These are phyloP conservation scores for Sminthurides bifidus DNA, from an alignment of 1,140 invertebrate genomes.

Conservation along the genomic window DNA sequence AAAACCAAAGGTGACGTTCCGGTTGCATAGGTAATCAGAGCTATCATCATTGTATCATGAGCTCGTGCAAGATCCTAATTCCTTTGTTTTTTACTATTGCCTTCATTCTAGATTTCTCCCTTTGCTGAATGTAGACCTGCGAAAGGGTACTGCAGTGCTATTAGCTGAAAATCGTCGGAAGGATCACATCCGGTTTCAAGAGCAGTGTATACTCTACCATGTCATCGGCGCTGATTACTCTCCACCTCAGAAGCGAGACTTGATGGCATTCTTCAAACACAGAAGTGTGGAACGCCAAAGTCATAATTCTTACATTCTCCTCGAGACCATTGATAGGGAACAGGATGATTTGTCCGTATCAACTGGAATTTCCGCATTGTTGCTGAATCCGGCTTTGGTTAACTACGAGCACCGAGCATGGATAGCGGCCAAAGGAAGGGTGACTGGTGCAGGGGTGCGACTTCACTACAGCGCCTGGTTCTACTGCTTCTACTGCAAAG, in stretches of 20 bases:
- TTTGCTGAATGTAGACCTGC: not conserved
- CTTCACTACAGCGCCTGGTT: not conserved
- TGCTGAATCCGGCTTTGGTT: not conserved
- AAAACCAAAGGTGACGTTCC: too few relatives aligned
- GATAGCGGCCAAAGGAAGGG: not conserved
- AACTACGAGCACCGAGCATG: conserved; percentile 13
- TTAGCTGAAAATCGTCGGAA: not conserved
- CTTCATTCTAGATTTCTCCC: not conserved
- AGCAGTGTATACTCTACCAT: conserved; percentile 8
- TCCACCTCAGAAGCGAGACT: not conserved
- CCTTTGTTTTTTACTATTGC: not conserved
- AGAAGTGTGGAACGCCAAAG: not conserved
- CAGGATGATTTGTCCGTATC: not conserved
- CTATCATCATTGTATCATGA: not conserved
- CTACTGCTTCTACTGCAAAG: conserved; percentile 23
- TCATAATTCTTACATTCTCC: conserved; percentile 16
- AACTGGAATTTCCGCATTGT: not conserved
- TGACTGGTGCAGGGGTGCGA: not conserved
- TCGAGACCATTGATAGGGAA: not conserved
- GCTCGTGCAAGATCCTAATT: not conserved
- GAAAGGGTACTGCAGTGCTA: not conserved
- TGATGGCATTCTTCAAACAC: not conserved
- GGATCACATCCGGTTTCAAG: not conserved
- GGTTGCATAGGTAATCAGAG: not conserved
- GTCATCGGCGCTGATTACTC: not conserved